Conservation (phyloP, 1,140 invertebrate genomes). For the Penaeus vannamei region DNA sequence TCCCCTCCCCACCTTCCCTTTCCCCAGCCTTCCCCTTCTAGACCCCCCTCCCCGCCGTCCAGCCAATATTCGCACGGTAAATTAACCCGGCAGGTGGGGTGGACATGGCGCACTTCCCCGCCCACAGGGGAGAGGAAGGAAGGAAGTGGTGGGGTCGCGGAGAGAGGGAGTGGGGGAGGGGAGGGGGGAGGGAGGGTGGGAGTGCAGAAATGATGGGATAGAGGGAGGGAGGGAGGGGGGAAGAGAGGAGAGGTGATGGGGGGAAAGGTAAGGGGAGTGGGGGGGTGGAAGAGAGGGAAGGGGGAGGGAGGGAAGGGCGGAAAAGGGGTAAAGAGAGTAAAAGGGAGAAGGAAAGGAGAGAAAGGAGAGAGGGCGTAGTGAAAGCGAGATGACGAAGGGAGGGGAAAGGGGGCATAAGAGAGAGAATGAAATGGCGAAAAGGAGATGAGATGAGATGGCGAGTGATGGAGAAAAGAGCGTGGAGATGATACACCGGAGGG, state of each 20-base stretch:
- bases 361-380: background rate
- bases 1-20: no score
- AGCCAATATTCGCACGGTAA: no score
- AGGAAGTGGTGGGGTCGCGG: background rate
- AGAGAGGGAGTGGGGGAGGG: background rate
- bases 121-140: background rate
- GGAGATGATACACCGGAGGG: background rate
- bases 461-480: background rate
- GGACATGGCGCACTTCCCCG: no score
- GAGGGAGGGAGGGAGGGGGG: background rate
- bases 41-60: no score
- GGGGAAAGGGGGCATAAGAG: background rate
- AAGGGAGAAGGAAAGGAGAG: background rate
- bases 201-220: no score
- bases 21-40: no score
- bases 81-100: no score
- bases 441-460: background rate
- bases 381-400: background rate
- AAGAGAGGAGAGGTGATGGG: background rate
- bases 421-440: background rate
- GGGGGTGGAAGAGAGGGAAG: background rate
- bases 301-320: background rate
- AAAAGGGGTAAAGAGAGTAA: background rate
- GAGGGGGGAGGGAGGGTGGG: background rate
- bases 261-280: background rate